phyloP scores from a whole-genome alignment of 2,888 invertebrate genomes.

The Creontiades dilutus region DNA sequence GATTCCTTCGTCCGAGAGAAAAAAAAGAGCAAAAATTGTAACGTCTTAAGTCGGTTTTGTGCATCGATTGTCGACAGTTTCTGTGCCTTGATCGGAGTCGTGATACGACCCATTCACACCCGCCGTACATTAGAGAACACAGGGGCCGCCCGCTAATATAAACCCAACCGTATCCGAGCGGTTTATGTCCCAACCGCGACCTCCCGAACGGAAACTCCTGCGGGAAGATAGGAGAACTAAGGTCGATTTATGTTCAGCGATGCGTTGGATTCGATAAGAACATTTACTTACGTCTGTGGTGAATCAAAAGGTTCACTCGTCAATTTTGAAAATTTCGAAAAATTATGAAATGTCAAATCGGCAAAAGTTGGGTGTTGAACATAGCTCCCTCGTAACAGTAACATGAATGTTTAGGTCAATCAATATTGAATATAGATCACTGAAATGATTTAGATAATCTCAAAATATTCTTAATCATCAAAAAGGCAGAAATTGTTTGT shows the following conservation, averaged over 20 bases:
- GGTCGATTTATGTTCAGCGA: conserved; percentile 4
- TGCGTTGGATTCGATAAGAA: background rate
- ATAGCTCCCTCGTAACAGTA: too few species aligned
- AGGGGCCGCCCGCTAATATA: conserved; percentile 15
- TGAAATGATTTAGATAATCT: too few species aligned
- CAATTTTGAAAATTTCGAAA: too few species aligned
- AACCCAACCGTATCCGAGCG: background rate
- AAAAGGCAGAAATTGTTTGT: too few species aligned
- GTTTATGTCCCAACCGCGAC: conserved; percentile 19
- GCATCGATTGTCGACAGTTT: conserved; percentile 18
- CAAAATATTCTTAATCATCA: too few species aligned
- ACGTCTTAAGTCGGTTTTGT: conserved; percentile 13
- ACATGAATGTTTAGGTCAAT: too few species aligned
- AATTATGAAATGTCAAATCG: too few species aligned
- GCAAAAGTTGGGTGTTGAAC: too few species aligned
- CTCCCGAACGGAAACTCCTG: conserved; percentile 25
- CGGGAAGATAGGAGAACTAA: background rate
- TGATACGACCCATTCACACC: conserved; percentile 14
- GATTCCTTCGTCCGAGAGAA: background rate
- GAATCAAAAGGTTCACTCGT: too few species aligned
- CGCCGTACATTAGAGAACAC: conserved; percentile 32
- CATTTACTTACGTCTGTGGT: too few species aligned
- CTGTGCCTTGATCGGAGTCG: background rate
- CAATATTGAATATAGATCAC: too few species aligned
- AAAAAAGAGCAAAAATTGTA: conserved; percentile 2